Percentiles rank a stretch among this genome's conserved stretches.
Evolutionary conservation across 2,113 vertebrate genomes (phyloP).

Genomic region (Bothrops jararaca): DNA sequence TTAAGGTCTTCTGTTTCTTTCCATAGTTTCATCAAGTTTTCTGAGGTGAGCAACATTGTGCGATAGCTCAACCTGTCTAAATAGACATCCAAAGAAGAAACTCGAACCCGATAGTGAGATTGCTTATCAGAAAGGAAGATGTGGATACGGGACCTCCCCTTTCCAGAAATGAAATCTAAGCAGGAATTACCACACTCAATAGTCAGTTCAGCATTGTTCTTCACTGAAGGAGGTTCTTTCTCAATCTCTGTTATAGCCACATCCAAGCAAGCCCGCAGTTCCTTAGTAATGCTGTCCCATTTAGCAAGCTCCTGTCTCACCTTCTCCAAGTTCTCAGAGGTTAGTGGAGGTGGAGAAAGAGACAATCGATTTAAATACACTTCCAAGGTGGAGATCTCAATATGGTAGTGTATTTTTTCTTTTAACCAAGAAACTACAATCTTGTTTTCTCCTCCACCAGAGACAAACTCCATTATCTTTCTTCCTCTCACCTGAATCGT

Average conservation of each 20-base stretch:
- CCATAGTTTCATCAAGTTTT: slow-evolving; percentile 25
- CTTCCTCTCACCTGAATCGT: slow-evolving; percentile 11
- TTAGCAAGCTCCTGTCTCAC: slow-evolving; percentile 11
- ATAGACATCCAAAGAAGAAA: background rate
- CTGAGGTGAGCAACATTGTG: background rate
- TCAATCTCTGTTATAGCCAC: slow-evolving; percentile 8
- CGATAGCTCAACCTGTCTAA: slow-evolving; percentile 10
- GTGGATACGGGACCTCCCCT: slow-evolving; percentile 5
- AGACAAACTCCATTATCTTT: slow-evolving; percentile 24
- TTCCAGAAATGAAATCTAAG: slow-evolving; percentile 24
- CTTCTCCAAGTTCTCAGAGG: slow-evolving; percentile 16
- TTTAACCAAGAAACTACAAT: slow-evolving; percentile 11
- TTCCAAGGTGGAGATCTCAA: slow-evolving; percentile 10
- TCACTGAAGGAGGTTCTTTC: slow-evolving; percentile 10
- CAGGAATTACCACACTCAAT: background rate
- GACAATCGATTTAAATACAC: slow-evolving; percentile 14
- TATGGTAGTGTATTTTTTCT: slow-evolving; percentile 1
- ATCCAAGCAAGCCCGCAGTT: slow-evolving; percentile 4
- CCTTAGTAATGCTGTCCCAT: slow-evolving; percentile 3
- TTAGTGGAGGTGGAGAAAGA: background rate
- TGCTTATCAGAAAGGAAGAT: slow-evolving; percentile 1
- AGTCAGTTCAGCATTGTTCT: background rate
- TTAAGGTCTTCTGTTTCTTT: slow-evolving; percentile 15
- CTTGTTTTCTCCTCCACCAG: slow-evolving; percentile 14
- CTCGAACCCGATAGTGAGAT: slow-evolving; percentile 8